Conservation (phyloP, 2,113 vertebrate species). For the Brachypodius melanocephalos region DNA sequence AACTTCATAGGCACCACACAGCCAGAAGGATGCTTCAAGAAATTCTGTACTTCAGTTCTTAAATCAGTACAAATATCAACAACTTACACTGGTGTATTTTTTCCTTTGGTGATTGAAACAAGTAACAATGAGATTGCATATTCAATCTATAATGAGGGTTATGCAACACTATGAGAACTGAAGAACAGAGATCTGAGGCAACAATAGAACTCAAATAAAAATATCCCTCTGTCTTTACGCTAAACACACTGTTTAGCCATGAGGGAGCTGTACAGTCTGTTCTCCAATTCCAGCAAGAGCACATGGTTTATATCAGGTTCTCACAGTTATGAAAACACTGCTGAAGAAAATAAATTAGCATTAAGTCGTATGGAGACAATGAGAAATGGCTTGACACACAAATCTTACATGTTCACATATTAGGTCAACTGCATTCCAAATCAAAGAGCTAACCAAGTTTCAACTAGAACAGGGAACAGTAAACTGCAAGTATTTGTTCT, state of each 20-base stretch:
- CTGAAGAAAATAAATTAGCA: slow-evolving; percentile 44
- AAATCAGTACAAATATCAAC: neutral
- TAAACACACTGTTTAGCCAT: slow-evolving; percentile 28
- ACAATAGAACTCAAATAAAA: neutral
- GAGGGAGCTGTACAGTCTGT: slow-evolving; percentile 45
- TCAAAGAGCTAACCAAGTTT: neutral
- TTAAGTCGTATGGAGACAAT: slow-evolving; percentile 22
- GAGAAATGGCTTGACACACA: slow-evolving; percentile 18
- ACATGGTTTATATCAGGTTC: slow-evolving; percentile 48
- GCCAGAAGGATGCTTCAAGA: neutral
- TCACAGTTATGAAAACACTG: slow-evolving; percentile 36
- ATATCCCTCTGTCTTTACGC: neutral
- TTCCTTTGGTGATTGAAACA: neutral
- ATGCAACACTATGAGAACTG: neutral
- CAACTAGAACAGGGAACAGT: neutral
- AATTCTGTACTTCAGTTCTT: neutral
- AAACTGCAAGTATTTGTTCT: neutral
- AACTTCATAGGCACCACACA: neutral
- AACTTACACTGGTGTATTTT: neutral
- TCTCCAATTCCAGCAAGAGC: slow-evolving; percentile 49
- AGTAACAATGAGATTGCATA: neutral
- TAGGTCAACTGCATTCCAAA: slow-evolving; percentile 16
- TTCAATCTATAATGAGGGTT: neutral
- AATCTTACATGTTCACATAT: neutral
- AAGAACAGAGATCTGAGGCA: neutral